A percentile compares a stretch with the other conserved stretches of the same genome.
phyloP scores from a whole-genome alignment of 2,797 vertebrate species.

The Gadopsis bispinosus region DNA sequence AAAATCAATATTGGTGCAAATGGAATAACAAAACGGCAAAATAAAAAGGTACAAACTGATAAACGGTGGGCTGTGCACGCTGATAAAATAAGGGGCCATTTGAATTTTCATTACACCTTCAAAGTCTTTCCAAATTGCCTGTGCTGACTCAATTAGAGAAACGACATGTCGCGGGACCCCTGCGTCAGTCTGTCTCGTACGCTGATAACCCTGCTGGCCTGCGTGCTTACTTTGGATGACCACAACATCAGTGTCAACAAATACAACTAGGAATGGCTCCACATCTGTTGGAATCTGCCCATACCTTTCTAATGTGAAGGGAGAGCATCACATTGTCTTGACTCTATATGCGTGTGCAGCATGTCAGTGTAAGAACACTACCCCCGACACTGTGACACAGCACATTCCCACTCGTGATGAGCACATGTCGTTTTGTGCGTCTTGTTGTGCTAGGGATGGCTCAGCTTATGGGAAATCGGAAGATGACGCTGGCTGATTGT shows the following conservation, averaged over 20 bases:
- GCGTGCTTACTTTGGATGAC: conserved; percentile 72
- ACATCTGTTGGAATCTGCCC: conserved; percentile 43
- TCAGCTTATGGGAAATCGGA: conserved; percentile 22
- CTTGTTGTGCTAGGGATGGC: conserved; percentile 31
- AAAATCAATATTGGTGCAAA: conserved; percentile 73
- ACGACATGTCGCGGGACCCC: conserved; percentile 52
- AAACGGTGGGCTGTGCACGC: conserved; percentile 30
- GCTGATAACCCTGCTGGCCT: conserved; percentile 80
- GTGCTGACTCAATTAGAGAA: conserved; percentile 68
- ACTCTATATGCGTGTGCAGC: neutral
- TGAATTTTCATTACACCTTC: conserved; percentile 73
- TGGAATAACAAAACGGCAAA: conserved; percentile 60
- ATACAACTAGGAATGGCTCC: conserved; percentile 69
- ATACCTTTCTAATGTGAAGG: neutral
- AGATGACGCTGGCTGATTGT: neutral
- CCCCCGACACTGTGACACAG: too few relatives aligned
- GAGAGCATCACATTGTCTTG: neutral
- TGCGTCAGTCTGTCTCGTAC: conserved; percentile 82
- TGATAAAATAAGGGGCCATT: conserved; percentile 70
- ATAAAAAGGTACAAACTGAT: conserved; percentile 60
- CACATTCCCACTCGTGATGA: conserved; percentile 31
- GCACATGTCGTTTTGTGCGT: conserved; percentile 27
- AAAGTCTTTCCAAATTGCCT: conserved; percentile 58
- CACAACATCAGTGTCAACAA: conserved; percentile 78
- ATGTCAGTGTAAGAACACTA: too few relatives aligned